Evolutionary conservation across 1,140 invertebrate genomes (phyloP).

Genomic region (Gonatopus flavifemur): DNA sequence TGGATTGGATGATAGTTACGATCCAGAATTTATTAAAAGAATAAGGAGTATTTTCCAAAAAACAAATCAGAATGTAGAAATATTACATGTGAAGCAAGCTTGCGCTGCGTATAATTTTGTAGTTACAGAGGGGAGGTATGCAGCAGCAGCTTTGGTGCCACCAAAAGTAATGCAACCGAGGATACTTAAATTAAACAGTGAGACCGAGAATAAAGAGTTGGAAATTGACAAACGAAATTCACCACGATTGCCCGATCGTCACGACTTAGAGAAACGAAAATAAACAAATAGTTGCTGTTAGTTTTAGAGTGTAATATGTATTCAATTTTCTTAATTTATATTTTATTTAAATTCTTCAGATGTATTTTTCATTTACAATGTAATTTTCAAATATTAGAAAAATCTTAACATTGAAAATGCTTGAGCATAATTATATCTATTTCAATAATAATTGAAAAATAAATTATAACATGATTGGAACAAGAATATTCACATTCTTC

Average conservation of each 20-base stretch:
- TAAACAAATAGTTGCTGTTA: no score
- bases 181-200: slow-evolving; percentile 5
- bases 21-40: slow-evolving; percentile 43
- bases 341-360: no score
- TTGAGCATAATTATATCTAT: no score
- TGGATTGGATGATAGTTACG: slow-evolving; percentile 64
- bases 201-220: slow-evolving; percentile 38
- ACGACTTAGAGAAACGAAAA: neutral
- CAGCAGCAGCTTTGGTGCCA: slow-evolving; percentile 78
- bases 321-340: no score
- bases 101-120: slow-evolving; percentile 84
- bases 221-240: neutral
- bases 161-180: slow-evolving; percentile 58
- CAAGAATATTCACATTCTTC: no score
- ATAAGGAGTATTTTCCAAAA: slow-evolving; percentile 61
- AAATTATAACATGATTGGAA: no score
- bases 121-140: slow-evolving; percentile 72
- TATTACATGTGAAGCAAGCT: slow-evolving; percentile 75
- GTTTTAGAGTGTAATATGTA: no score
- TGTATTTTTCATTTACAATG: no score
- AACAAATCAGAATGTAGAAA: slow-evolving; percentile 68
- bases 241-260: no score
- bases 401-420: no score
- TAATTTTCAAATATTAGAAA: no score
- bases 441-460: no score